Evolutionary conservation across 2,113 vertebrate species (phyloP).

Genomic region (Saccopteryx bilineata): DNA sequence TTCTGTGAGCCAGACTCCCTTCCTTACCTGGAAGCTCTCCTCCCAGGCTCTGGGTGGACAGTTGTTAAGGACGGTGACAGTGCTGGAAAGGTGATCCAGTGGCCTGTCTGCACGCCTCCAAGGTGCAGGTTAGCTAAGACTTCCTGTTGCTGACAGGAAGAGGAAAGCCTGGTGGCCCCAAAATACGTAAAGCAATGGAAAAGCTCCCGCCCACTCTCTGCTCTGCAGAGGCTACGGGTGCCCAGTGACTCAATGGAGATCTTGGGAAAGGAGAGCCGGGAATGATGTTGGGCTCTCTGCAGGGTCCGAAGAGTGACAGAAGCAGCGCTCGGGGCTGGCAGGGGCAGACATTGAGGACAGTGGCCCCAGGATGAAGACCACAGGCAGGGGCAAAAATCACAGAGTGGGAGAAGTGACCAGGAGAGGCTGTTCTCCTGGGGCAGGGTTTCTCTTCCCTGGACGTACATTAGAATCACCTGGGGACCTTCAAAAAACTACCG

Average conservation of each 20-base stretch:
- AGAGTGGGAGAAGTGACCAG: rapidly evolving
- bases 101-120: neutral
- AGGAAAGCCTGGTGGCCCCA: neutral
- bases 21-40: neutral
- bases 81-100: neutral
- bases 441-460: neutral
- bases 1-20: neutral
- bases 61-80: neutral
- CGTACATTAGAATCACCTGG: neutral
- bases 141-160: neutral
- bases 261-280: neutral
- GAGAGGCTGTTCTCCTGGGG: neutral
- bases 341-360: neutral
- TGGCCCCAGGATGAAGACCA: neutral
- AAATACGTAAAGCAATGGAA: neutral
- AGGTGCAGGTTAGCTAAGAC: neutral
- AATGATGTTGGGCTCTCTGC: neutral
- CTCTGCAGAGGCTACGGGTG: neutral
- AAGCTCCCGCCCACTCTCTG: neutral
- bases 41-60: neutral
- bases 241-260: neutral
- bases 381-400: neutral
- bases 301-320: neutral
- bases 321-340: neutral
- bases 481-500: neutral